Evolutionary conservation across 2,113 vertebrate genomes (phyloP), one percentile per base, ranked within the genome.

Genomic region (Corydoras maculifer): DNA sequence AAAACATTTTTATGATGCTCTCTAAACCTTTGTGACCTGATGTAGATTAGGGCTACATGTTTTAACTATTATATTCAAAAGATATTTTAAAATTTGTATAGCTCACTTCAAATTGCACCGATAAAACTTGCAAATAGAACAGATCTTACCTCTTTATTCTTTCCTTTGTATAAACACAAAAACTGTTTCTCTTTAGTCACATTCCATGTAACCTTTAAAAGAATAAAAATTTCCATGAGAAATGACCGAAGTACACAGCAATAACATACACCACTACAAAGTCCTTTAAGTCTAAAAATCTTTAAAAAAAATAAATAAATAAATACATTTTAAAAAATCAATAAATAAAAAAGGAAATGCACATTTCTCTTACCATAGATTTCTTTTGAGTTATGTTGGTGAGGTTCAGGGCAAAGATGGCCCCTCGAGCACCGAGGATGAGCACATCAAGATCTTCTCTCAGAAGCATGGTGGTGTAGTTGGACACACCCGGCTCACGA

Each of bases 401-500:
- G 61, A 91, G 82, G 78, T 92, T 86, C 53, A 92, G 84, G 9
- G 86, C 89, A 35, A 89, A 91, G 53, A 92, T 70, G 43, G 82
- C 80, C 65, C 90, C 85, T 72, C 88, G 82, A 76, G 90, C 90
- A 32, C 92, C 90, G 63, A 88, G 74, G 72, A 93, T 68, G 12
- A 92, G 81, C 43, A 84, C 30, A 3, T 79, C 58, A 0, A 83
- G 70, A 69, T 91, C 90, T 77, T 90, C 87, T 67, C 82, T 87
- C 70, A 92, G 14, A 51, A 92, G 76, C 82, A 91, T 84, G 70
- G 81, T 84, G 69, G 90, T 89, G 78, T 91, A 88, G 83, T 89
- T 85, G 68, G 79, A 89, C 62, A 90, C 79, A 3, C 79, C 77
- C 18, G 84, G 81, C 73, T 84, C 84, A 8, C 12, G 72, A 75